Base-by-base conservation (phyloP, 2,888 invertebrate genomes). In the Celastrina argiolus region DNA sequence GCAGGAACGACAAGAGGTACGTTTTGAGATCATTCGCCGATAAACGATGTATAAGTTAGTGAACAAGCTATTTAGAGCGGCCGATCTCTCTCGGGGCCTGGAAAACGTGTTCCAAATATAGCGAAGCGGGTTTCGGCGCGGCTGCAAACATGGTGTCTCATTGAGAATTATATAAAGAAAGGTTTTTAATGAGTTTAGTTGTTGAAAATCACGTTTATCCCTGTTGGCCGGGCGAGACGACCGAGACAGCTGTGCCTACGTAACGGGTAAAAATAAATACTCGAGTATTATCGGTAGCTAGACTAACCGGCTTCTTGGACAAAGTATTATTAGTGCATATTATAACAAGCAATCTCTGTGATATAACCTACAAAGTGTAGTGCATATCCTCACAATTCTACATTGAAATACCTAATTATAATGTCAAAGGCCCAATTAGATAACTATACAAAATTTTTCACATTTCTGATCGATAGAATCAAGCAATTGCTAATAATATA, bases 211-310 rank as follows among this genome's bases (percentile, higher is more conserved):
- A 73, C 74, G 74, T 74, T 39, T 84, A 82, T 85, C 85, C 81
- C 83, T 75, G 78, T 70, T 81, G 85, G 82, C 87, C 85, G 88
- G 88, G 88, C 81, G 82, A 81, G 84, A 82, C 81, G 80, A 76
- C 74, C 74, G 81, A 83, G 88, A 88, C 88, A 89, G 89, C 89
- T 87, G 87, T 84, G 85, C 79, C 78, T 82, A 85, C 88, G 90
- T 89, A 90, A 91, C 83, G 88, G 81, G 86, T 90, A 91, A 89
- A 90, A 91, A 91, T 91, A 90, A 90, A 90, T 89, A 88, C 85
- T 80, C 83, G 82, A 79, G 84, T 86, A 87, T 85, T 88, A 88
- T 87, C 85, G 84, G 80, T 78, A 76, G 78, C 81, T 83, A 88
- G 89, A 88, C 88, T 87, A 82, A 83, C 88, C 87, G 86, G 84